These are phyloP conservation scores for Prenolepis imparis DNA, from an alignment of 2,888 invertebrate genomes.

Conservation along the genomic window DNA sequence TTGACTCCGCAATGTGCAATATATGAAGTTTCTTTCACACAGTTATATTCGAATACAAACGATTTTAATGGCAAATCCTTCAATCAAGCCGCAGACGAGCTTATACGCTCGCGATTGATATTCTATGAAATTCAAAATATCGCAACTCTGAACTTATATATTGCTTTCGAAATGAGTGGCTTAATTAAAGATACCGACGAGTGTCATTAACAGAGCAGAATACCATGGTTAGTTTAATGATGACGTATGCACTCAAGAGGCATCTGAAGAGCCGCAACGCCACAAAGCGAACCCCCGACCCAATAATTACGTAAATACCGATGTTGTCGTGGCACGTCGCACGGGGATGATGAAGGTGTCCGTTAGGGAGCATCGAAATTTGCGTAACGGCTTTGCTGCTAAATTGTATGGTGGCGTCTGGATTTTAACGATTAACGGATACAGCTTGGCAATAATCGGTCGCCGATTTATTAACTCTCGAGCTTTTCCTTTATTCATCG, in stretches of 20 bases:
- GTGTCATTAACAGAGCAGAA: neutral
- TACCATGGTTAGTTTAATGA: conserved; percentile 56
- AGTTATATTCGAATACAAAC: neutral
- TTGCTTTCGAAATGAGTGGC: neutral
- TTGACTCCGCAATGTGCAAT: neutral
- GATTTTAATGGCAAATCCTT: neutral
- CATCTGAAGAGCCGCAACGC: conserved; percentile 22
- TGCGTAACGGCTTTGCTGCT: conserved; percentile 14
- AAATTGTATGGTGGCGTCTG: neutral
- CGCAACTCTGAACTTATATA: neutral
- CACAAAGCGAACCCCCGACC: conserved; percentile 65
- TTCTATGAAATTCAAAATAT: neutral
- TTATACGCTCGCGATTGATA: neutral
- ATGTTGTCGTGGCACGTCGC: conserved; percentile 53
- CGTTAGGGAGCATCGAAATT: conserved; percentile 29
- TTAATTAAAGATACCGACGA: neutral
- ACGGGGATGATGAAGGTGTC: conserved; percentile 54
- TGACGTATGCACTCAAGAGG: conserved; percentile 59
- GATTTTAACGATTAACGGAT: conserved; percentile 29
- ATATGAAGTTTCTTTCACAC: neutral
- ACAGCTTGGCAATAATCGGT: neutral
- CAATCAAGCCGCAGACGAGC: neutral
- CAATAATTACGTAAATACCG: conserved; percentile 76
- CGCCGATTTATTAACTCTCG: neutral
- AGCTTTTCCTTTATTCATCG: neutral